These are phyloP conservation scores for Cavia aperea DNA, from an alignment of 2,113 vertebrate genomes.

Conservation along the genomic window DNA sequence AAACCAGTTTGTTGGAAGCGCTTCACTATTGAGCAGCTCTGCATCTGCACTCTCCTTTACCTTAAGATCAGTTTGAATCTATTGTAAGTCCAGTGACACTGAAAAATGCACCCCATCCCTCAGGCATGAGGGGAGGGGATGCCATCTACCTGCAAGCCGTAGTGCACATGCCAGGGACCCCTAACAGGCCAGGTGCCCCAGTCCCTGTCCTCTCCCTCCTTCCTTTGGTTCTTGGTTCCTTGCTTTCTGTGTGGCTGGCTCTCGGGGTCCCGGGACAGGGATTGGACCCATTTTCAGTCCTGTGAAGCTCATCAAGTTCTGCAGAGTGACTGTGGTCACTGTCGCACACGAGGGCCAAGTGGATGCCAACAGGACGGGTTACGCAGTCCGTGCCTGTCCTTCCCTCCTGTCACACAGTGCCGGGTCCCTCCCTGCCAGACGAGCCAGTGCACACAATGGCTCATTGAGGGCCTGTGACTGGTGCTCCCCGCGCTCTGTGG, in stretches of 20 bases:
- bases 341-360: background rate
- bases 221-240: background rate
- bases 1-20: background rate
- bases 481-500: constrained; percentile 3
- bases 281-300: rapidly evolving
- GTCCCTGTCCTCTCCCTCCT: background rate
- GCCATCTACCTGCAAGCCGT: rapidly evolving
- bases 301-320: background rate
- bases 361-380: background rate
- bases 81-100: background rate
- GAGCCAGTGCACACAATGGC: background rate
- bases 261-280: rapidly evolving
- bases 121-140: rapidly evolving
- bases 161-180: rapidly evolving
- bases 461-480: background rate
- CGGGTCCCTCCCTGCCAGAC: background rate
- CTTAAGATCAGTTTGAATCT: background rate
- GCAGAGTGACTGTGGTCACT: background rate
- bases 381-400: background rate
- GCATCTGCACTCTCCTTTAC: background rate
- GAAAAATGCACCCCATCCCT: background rate
- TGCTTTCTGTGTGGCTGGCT: rapidly evolving
- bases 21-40: background rate
- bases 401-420: background rate
- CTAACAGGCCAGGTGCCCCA: rapidly evolving